Percentiles rank a stretch among this genome's conserved stretches.
These are phyloP conservation scores for Drosophila nebulosa DNA, from an alignment of 1,140 invertebrate species.

Conservation along the genomic window DNA sequence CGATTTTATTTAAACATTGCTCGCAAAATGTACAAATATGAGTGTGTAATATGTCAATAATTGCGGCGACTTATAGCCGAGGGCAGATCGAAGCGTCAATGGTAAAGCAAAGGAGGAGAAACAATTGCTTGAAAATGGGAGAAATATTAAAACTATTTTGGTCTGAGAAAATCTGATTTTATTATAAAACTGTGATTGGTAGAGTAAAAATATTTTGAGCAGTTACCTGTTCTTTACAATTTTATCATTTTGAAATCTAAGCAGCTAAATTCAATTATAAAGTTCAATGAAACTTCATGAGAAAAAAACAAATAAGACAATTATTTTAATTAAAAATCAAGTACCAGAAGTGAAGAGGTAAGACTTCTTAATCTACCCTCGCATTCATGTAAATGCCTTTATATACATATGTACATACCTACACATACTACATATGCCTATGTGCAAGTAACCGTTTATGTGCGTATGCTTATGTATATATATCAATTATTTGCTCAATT, in stretches of 20 bases:
- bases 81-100: neutral
- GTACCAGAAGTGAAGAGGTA: neutral
- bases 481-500: constrained; percentile 48
- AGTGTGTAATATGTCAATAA: neutral
- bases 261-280: too few species aligned
- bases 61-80: neutral
- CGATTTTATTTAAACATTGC: constrained; percentile 13
- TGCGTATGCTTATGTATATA: constrained; percentile 6
- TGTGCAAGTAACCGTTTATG: neutral
- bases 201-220: too few species aligned
- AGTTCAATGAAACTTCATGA: too few species aligned
- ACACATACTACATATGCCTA: neutral
- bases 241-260: too few species aligned
- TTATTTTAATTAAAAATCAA: too few species aligned
- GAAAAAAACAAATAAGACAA: too few species aligned
- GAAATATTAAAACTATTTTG: too few species aligned
- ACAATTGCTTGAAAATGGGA: neutral
- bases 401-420: constrained; percentile 14
- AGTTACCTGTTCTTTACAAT: too few species aligned
- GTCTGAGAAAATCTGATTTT: too few species aligned
- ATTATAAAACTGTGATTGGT: too few species aligned
- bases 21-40: constrained; percentile 1
- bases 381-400: constrained; percentile 37
- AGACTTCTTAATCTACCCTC: neutral
- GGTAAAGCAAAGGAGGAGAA: neutral